Base-by-base conservation (phyloP, 2,888 invertebrate species). In the Diaperis boleti region DNA sequence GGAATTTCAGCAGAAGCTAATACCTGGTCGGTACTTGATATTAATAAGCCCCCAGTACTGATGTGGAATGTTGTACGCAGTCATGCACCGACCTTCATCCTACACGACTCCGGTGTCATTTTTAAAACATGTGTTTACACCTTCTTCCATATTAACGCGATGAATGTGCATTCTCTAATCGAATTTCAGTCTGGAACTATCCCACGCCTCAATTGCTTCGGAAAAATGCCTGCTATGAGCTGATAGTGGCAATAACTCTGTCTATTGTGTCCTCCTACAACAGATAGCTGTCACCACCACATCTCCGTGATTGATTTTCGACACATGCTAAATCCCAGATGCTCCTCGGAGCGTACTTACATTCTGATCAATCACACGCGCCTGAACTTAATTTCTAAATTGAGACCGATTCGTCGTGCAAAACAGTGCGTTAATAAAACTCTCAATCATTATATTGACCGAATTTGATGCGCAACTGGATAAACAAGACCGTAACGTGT, bases 231-330 rank as follows among this genome's bases (percentile, higher is more conserved):
- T 26, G 18, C 20, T 54, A 41, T 54, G 42, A 42, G 42, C 45
- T 62, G 62, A 68, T 65, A 64, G 66, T 60, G 66, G 66, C 66
- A 66, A 68, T 68, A 64, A 64, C 59, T 68, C 59, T 47, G 62
- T 64, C 63, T 67, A 72, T 73, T 74, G 72, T 72, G 69, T 72
- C 69, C 70, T 65, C 67, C 69, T 67, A 66, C 69, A 65, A 64
- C 66, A 69, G 70, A 71, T 73, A 65, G 69, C 74, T 74, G 75
- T 75, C 72, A 71, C 66, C 65, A 65, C 65, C 75, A 74, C 74
- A 72, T 71, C 69, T 66, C 63, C 65, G 68, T 72, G 74, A 75
- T 75, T 74, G 74, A 74, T 75, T 74, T 72, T 69, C 69, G 72
- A 73, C 74, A 73, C 73, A 72, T 71, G 72, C 67, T 68, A 63